Conservation (phyloP, 2,888 invertebrate species). For the Orthosia cruda region DNA sequence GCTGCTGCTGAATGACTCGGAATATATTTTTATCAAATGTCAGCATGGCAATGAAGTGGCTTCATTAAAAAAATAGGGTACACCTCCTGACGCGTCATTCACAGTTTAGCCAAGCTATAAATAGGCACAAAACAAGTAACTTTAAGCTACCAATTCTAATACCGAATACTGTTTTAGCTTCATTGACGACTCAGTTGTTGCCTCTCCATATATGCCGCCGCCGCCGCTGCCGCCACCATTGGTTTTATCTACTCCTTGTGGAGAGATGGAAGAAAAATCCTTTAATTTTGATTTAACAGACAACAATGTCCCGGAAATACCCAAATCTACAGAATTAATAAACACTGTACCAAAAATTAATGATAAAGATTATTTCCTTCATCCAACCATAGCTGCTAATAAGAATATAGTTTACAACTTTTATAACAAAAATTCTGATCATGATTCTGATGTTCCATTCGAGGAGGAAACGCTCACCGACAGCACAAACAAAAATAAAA, state of each 20-base stretch:
- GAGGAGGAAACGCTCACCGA: neutral
- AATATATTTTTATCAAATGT: neutral
- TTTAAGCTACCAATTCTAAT: neutral
- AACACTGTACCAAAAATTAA: slow-evolving; percentile 11
- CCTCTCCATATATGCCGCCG: neutral
- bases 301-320: slow-evolving; percentile 14
- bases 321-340: slow-evolving; percentile 26
- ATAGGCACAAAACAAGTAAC: neutral
- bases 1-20: neutral
- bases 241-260: slow-evolving; percentile 8
- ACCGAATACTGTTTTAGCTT: slow-evolving; percentile 42
- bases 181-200: slow-evolving; percentile 17
- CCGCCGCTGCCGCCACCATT: neutral
- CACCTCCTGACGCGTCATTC: neutral
- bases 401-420: slow-evolving; percentile 23
- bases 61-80: neutral
- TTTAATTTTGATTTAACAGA: slow-evolving; percentile 24
- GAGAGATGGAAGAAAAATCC: slow-evolving; percentile 25
- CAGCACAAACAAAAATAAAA: neutral
- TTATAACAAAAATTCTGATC: slow-evolving; percentile 10
- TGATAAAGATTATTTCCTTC: slow-evolving; percentile 13
- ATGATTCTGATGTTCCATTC: slow-evolving; percentile 7
- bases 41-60: neutral
- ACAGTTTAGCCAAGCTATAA: neutral
- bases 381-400: slow-evolving; percentile 23